These are phyloP conservation scores for Pseudopleuronectes americanus DNA, from an alignment of 2,797 vertebrate genomes.

Conservation along the genomic window DNA sequence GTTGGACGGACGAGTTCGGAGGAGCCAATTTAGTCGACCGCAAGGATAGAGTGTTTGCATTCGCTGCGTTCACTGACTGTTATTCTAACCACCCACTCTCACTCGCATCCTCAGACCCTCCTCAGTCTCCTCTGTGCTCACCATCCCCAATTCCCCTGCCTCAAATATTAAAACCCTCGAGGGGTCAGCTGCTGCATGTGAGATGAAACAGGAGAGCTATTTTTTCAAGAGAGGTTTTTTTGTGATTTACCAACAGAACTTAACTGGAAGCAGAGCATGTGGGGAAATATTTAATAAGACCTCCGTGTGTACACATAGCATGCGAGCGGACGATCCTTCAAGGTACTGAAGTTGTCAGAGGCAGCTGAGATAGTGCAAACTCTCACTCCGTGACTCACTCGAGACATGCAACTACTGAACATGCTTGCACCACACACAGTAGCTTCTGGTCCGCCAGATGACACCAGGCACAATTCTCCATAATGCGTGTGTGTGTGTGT, in stretches of 20 bases:
- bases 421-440: conserved; percentile 45
- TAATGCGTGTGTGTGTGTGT: conserved; percentile 8
- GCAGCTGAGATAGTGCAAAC: conserved; percentile 53
- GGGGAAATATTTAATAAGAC: conserved; percentile 44
- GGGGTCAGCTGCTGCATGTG: conserved; percentile 42
- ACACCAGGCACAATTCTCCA: conserved; percentile 27
- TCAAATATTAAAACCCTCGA: conserved; percentile 45
- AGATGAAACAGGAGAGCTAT: conserved; percentile 35
- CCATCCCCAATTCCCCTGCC: conserved; percentile 28
- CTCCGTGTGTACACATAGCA: conserved; percentile 51
- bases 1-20: conserved; percentile 58
- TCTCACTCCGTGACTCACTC: conserved; percentile 47
- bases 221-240: conserved; percentile 11
- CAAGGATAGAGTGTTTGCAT: conserved; percentile 68
- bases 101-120: conserved; percentile 54
- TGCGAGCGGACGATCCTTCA: conserved; percentile 44
- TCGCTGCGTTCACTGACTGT: conserved; percentile 70
- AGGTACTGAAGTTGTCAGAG: conserved; percentile 39
- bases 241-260: conserved; percentile 23
- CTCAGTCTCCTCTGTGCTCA: conserved; percentile 35
- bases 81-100: conserved; percentile 74
- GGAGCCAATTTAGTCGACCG: conserved; percentile 64
- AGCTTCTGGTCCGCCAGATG: conserved; percentile 29
- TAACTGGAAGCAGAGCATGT: conserved; percentile 33
- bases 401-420: conserved; percentile 42